Evolutionary conservation across 1,140 invertebrate species (phyloP).

Genomic region (Drosophila murphyi): DNA sequence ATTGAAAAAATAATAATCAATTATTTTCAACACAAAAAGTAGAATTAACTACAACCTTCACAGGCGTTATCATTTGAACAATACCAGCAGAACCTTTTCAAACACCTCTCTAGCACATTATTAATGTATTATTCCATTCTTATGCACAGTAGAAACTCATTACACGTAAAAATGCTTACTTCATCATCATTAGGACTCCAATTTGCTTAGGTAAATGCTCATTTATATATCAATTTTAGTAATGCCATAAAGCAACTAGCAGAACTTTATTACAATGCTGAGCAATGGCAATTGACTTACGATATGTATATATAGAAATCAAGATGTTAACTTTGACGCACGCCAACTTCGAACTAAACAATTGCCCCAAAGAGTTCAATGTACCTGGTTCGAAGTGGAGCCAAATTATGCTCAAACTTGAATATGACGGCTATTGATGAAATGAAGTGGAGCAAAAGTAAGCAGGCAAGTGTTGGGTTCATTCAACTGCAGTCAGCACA

Average conservation of each 20-base stretch:
- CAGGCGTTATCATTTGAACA: too few relatives aligned
- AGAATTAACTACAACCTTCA: too few relatives aligned
- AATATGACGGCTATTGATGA: conserved; percentile 36
- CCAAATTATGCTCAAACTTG: conserved; percentile 15
- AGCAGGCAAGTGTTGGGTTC: conserved; percentile 41
- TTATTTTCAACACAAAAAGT: too few relatives aligned
- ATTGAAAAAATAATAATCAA: too few relatives aligned
- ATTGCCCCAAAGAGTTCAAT: conserved; percentile 23
- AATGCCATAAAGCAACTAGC: background rate
- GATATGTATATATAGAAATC: background rate
- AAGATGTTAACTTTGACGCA: conserved; percentile 13
- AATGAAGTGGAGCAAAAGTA: conserved; percentile 39
- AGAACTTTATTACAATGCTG: background rate
- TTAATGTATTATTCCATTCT: too few relatives aligned
- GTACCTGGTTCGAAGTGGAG: conserved; percentile 15
- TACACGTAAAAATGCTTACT: background rate
- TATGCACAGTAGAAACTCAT: background rate
- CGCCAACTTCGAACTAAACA: background rate
- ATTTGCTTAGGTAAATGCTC: background rate
- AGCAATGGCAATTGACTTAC: background rate
- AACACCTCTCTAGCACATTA: too few relatives aligned
- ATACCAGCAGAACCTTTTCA: too few relatives aligned
- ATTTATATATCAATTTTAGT: background rate
- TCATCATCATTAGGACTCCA: background rate
- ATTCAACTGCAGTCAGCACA: conserved; percentile 61